Base-by-base conservation (phyloP, 92 coral and sea anemone species). In the Virgularia gustaviana region DNA sequence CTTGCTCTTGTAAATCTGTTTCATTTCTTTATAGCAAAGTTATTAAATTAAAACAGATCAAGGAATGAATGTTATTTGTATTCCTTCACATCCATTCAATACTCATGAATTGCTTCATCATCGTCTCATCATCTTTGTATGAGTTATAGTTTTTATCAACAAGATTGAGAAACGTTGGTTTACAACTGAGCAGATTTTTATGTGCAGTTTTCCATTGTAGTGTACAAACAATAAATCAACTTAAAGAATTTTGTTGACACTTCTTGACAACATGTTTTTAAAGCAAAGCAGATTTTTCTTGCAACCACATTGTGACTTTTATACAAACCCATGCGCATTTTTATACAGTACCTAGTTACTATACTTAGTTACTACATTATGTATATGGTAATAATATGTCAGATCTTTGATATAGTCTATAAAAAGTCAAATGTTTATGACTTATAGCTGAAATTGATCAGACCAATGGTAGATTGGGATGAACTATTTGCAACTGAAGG, bases 21-120 rank as follows among this genome's bases (percentile, higher is more conserved):
- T 49, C 22, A 39, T 16, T 68, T 31, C 81, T 57, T 33, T 95
- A 94, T 15, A 1, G 11, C 64, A 59, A 92, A 38, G 90, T 81
- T 65, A 67, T 29, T 13, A 58, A 30, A 28, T 87, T 88, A 74
- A 84, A 94, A 72, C 86, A 84, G 60, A 94, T 94, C 79, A 74
- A 72, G 47, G 86, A 94, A 81, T 94, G 96, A 16, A 88, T 79
- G 61, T 61, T 68, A 49, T 68, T 68, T 68, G 35, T 47, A 35
- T 68, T 68, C 36, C 27, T 38, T 36, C 33, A n/a, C n/a, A n/a
- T n/a, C n/a, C n/a, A n/a, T n/a, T n/a, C n/a, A n/a, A n/a, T n/a
- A n/a, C n/a, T n/a, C n/a, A n/a, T n/a, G n/a, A n/a, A n/a, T n/a
- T n/a, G n/a, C n/a, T n/a, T n/a, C n/a, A n/a, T n/a, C n/a, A n/a